These are phyloP conservation scores for Centruroides sculpturatus DNA, from an alignment of 1,140 invertebrate species.

Conservation along the genomic window DNA sequence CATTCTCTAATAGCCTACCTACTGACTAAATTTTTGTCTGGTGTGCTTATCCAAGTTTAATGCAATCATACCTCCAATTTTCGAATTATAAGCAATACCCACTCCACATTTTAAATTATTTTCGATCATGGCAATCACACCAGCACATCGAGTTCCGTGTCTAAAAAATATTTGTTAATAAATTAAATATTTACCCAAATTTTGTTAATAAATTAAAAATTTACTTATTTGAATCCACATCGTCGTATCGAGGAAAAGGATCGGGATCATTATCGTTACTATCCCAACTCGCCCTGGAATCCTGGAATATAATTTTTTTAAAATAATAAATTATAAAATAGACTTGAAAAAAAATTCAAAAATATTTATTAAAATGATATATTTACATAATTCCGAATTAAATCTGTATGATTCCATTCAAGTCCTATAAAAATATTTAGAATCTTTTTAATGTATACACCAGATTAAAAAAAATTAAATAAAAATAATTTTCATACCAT, in stretches of 20 bases:
- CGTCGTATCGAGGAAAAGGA: constrained; percentile 65
- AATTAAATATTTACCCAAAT: background rate
- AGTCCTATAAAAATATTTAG: constrained; percentile 30
- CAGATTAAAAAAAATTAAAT: too few relatives aligned
- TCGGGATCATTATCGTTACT: constrained; percentile 57
- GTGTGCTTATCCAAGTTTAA: too few relatives aligned
- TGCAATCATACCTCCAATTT: constrained; percentile 56
- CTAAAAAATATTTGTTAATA: constrained; percentile 17
- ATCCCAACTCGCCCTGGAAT: constrained; percentile 54
- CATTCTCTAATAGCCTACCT: too few relatives aligned
- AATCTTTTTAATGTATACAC: too few relatives aligned
- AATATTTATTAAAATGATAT: constrained; percentile 36
- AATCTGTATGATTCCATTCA: constrained; percentile 25
- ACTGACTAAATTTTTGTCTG: too few relatives aligned
- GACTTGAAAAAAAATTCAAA: background rate
- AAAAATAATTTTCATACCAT: constrained; percentile 37
- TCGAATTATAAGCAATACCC: constrained; percentile 81
- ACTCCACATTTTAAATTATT: constrained; percentile 86
- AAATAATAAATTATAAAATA: background rate
- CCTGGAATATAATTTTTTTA: constrained; percentile 33
- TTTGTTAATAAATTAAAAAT: too few relatives aligned
- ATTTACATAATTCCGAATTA: constrained; percentile 26
- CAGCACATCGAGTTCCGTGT: constrained; percentile 40
- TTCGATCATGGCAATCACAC: constrained; percentile 65
- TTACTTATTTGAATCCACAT: constrained; percentile 62